Base-by-base conservation (phyloP, 1,140 invertebrate genomes). In the Danaus melanippus region DNA sequence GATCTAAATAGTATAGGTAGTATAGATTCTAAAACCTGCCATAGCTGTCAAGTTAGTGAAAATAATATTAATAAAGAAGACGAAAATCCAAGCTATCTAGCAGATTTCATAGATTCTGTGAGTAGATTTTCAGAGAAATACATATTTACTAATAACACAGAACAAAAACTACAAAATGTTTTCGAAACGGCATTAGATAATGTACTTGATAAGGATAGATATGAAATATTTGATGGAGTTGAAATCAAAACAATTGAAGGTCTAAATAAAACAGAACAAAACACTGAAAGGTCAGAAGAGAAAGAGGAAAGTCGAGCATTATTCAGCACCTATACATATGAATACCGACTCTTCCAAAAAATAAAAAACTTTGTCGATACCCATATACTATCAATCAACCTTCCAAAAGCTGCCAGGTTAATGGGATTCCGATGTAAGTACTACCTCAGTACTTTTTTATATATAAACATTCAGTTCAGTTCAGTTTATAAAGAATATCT, bases 331-430 rank as follows among this genome's bases (percentile, higher is more conserved):
- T 86, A 76, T 10, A 81, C 74, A 1, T 88, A 86, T 56, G 85
- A 88, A 61, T 78, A 79, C 45, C 76, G 77, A 65, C 53, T 88
- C 1, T 72, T 77, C 53, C 70, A 82, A 53, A 88, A 86, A 48
- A 69, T 88, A 12, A 84, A 80, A 53, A 74, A 78, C 46, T 87
- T 86, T 59, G 66, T 88, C 0, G 71, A 87, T 43, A 89, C 76
- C 17, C 89, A 90, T 64, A 84, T 88, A 11, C 32, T 90, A 7
- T 86, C 87, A 6, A 87, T 90, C 6, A 89, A 89, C 62, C 53
- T 90, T 41, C 88, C 87, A 7, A 85, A 90, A 64, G 89, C 90
- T 39, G 90, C 90, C 3, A 83, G 89, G 53, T 83, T 91, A 10
- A 74, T 86, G 11, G 74, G 74, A 49, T 87, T 91, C 49, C 71